These are phyloP conservation scores for Heliothis subflexa DNA, from an alignment of 1,140 invertebrate genomes.

Conservation along the genomic window DNA sequence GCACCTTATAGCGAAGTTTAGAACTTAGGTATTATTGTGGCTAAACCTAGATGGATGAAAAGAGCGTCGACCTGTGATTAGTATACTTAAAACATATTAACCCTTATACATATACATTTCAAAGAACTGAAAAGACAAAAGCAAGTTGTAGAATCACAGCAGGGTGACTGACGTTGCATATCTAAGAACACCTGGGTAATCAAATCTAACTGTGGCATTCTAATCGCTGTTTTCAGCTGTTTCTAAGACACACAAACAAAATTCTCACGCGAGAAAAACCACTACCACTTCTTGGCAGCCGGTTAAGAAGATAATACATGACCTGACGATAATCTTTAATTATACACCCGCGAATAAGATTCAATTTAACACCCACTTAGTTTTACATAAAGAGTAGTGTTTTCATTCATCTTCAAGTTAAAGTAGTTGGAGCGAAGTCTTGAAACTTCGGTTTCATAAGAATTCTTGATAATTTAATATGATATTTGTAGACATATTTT, in stretches of 20 bases:
- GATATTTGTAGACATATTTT: background rate
- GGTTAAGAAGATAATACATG: too few species aligned
- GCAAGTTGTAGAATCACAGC: too few species aligned
- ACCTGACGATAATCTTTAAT: too few species aligned
- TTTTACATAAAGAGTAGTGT: background rate
- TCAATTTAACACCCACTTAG: background rate
- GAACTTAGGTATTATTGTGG: constrained; percentile 1
- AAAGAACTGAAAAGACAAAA: background rate
- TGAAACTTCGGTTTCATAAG: background rate
- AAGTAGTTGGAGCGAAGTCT: background rate
- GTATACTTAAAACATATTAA: background rate
- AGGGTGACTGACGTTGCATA: too few species aligned
- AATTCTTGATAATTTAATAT: background rate
- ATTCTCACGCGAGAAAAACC: too few species aligned
- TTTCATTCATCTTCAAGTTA: background rate
- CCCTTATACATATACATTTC: too few species aligned
- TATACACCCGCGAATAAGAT: background rate
- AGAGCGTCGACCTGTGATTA: background rate
- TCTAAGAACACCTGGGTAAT: too few species aligned
- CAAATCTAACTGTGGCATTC: too few species aligned
- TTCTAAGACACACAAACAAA: too few species aligned
- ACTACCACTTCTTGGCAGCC: too few species aligned
- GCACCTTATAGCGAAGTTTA: constrained; percentile 15
- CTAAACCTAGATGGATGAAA: background rate
- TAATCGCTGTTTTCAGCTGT: too few species aligned